Conservation (phyloP, 2,888 invertebrate genomes). For the Tolmerus cingulatus region DNA sequence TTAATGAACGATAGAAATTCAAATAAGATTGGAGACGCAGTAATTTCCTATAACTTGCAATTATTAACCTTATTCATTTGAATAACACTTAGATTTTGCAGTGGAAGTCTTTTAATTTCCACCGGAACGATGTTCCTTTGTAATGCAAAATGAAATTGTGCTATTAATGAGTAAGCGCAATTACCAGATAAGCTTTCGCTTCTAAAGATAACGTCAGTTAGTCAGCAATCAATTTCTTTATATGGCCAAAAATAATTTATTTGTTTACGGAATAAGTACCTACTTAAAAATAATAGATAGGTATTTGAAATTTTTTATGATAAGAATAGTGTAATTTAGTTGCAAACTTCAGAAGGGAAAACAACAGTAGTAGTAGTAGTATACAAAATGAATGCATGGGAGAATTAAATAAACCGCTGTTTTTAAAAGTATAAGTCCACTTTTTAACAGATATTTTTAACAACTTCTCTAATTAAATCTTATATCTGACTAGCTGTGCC, state of each 20-base stretch:
- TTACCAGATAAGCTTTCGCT: neutral
- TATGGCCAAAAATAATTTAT: neutral
- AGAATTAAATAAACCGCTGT: too few relatives aligned
- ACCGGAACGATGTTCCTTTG: neutral
- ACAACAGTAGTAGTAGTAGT: too few relatives aligned
- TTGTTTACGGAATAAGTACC: neutral
- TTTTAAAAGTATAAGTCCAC: too few relatives aligned
- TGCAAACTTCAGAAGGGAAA: too few relatives aligned
- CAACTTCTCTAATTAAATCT: too few relatives aligned
- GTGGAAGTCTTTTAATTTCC: neutral
- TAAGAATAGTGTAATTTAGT: too few relatives aligned
- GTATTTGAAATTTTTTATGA: neutral
- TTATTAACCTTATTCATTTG: neutral
- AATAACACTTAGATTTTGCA: neutral
- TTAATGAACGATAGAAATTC: neutral
- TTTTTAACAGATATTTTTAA: too few relatives aligned
- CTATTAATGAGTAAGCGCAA: neutral
- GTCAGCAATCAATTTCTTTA: neutral
- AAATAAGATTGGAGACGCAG: neutral
- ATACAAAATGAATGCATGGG: too few relatives aligned
- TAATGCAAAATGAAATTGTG: neutral
- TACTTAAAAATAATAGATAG: neutral
- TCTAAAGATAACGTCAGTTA: neutral
- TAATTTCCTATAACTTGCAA: neutral
- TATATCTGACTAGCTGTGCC: too few relatives aligned